Evolutionary conservation across 2,888 invertebrate genomes (phyloP).

Genomic region (Lysandra coridon): DNA sequence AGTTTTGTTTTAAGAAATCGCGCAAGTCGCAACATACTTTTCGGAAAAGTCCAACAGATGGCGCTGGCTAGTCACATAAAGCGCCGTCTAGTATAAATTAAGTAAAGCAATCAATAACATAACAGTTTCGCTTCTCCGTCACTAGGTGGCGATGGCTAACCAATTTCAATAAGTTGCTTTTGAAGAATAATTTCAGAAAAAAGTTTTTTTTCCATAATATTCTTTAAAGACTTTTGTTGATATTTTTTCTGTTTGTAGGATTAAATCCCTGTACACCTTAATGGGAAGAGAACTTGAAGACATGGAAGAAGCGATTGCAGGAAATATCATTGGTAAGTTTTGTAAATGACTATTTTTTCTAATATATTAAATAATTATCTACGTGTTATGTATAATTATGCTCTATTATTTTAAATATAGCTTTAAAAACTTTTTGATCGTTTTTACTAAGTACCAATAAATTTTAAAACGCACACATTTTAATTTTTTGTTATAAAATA

Average conservation of each 20-base stretch:
- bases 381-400: no score
- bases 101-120: background rate
- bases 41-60: background rate
- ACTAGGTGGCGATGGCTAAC: background rate
- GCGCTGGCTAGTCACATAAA: background rate
- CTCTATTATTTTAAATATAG: no score
- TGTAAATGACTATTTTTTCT: background rate
- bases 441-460: no score
- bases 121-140: background rate
- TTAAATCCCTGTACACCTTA: conserved; percentile 91
- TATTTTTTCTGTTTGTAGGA: conserved; percentile 56
- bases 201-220: background rate
- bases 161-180: background rate
- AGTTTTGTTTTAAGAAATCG: background rate
- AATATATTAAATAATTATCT: no score
- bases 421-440: no score
- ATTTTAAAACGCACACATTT: no score
- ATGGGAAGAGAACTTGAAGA: conserved; percentile 95
- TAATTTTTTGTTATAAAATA: no score
- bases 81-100: background rate
- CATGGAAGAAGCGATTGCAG: conserved; percentile 90
- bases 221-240: background rate
- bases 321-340: conserved; percentile 89
- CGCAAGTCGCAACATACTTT: background rate
- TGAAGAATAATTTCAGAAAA: background rate